phyloP scores from a whole-genome alignment of 2,888 invertebrate species.

The Hipparchia semele region DNA sequence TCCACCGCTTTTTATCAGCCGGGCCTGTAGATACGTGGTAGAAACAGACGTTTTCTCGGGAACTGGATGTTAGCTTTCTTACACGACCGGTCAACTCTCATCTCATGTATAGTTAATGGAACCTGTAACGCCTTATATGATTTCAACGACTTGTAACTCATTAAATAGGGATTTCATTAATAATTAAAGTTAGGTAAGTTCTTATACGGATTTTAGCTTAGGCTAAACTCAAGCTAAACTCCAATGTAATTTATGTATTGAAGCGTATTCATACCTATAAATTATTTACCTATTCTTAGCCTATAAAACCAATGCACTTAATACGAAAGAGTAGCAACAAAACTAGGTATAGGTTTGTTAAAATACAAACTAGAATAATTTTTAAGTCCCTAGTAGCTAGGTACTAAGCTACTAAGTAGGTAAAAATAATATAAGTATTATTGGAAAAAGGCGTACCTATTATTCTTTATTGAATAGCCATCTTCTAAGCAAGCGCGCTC shows the following conservation, averaged over 20 bases:
- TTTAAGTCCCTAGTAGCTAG: no score
- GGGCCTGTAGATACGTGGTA: slow-evolving; percentile 23
- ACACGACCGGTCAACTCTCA: slow-evolving; percentile 38
- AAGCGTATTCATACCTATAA: not conserved
- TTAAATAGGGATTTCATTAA: slow-evolving; percentile 14
- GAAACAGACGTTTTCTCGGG: slow-evolving; percentile 48
- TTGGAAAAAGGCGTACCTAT: no score
- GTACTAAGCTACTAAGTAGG: no score
- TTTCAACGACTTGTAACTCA: slow-evolving; percentile 17
- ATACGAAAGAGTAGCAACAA: not conserved
- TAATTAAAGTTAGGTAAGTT: not conserved
- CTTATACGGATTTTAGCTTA: not conserved
- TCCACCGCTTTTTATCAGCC: not conserved
- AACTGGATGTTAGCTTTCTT: slow-evolving; percentile 50
- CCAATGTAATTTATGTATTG: not conserved
- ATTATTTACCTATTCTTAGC: no score
- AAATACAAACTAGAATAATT: no score
- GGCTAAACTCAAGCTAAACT: not conserved
- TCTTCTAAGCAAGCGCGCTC: no score
- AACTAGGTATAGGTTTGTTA: not conserved
- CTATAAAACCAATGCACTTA: not conserved
- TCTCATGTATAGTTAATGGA: slow-evolving; percentile 38
- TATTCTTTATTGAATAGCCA: no score
- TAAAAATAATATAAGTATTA: no score
- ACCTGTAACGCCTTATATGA: slow-evolving; percentile 39